Base-by-base conservation (phyloP, 2,888 invertebrate genomes). In the Meghimatium bilineatum region DNA sequence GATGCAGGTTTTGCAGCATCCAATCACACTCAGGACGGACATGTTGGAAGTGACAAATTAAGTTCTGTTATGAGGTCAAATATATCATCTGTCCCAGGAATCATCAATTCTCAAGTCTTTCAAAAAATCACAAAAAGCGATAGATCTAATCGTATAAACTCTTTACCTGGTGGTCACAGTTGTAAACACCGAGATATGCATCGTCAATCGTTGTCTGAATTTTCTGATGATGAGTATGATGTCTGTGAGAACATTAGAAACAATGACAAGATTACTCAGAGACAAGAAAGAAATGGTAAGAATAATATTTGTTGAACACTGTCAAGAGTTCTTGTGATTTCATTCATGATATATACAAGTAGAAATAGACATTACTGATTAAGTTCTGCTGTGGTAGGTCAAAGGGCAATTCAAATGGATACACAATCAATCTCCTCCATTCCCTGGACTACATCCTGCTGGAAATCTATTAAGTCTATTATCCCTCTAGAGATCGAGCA, bases 191-290 rank as follows among this genome's bases (percentile, higher is more conserved):
- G 29, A 38, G 20, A 5, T 36, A 8, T 14, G 23, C 69, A 5
- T 23, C 20, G 5, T 2, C 26, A 8, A 8, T 26, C n/a, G n/a
- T 6, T 76, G 56, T 56, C 20, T 34, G 76, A 76, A 17, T 56
- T 56, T 60, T 76, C 76, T 56, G 76, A 76, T 76, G 76, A 76
- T 56, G 76, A 76, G 10, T 52, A 17, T n/a, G 74, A 74, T 2
- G 49, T 49, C 1, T 20, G 10, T n/a, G 29, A 29, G 29, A n/a
- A 17, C 20, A 6, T n/a, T 20, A 12, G 29, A 36, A 49, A 29
- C 29, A 74, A n/a, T 17, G 23, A 10, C 17, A n/a, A 17, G 5
- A 44, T n/a, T 17, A 5, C 14, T 29, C n/a, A 49, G 10, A 20
- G 29, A 52, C 49, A 49, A 32, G 49, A 36, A 52, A n/a, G n/a